Percentiles rank a stretch among this genome's conserved stretches.
Conservation (phyloP, 2,888 invertebrate genomes). For the Sphecodes monilicornis region DNA sequence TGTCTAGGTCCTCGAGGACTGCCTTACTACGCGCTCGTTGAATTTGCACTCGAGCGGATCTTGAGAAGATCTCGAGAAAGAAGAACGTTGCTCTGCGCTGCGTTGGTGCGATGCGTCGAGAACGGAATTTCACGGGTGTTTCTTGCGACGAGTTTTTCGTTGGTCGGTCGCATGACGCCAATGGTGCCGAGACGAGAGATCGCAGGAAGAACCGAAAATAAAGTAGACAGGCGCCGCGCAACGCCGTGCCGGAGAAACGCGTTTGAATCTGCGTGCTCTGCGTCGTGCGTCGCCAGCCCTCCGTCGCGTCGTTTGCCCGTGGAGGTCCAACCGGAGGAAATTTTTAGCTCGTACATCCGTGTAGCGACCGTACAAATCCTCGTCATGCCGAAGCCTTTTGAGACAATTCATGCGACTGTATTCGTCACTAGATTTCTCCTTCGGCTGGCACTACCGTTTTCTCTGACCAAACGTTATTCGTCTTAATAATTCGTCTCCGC, state of each 20-base stretch:
- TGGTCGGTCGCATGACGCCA: slow-evolving; percentile 66
- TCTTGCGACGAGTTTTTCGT: slow-evolving; percentile 65
- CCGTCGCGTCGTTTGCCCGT: slow-evolving; percentile 34
- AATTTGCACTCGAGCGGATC: not conserved
- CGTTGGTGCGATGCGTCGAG: slow-evolving; percentile 6
- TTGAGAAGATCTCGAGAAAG: not conserved
- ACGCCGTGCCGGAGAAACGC: slow-evolving; percentile 36
- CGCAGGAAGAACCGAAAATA: slow-evolving; percentile 80
- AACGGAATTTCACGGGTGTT: slow-evolving; percentile 61
- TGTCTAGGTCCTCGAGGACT: too few relatives aligned
- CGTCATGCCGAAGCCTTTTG: slow-evolving; percentile 17
- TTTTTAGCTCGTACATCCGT: slow-evolving; percentile 68
- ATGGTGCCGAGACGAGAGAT: slow-evolving; percentile 64
- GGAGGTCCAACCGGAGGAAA: slow-evolving; percentile 65
- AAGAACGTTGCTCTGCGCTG: not conserved
- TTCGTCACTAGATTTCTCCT: slow-evolving; percentile 45
- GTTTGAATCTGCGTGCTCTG: slow-evolving; percentile 66
- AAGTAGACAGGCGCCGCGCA: slow-evolving; percentile 73
- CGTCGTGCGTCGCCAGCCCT: slow-evolving; percentile 34
- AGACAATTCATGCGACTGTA: slow-evolving; percentile 47
- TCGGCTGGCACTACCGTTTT: not conserved
- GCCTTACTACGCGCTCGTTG: not conserved
- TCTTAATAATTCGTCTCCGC: slow-evolving; percentile 37
- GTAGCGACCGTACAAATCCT: slow-evolving; percentile 43
- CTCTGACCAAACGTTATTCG: slow-evolving; percentile 16